Percentiles rank a stretch among this genome's conserved stretches.
Evolutionary conservation across 2,888 invertebrate species (phyloP).

Genomic region (Ormyrus thymus): DNA sequence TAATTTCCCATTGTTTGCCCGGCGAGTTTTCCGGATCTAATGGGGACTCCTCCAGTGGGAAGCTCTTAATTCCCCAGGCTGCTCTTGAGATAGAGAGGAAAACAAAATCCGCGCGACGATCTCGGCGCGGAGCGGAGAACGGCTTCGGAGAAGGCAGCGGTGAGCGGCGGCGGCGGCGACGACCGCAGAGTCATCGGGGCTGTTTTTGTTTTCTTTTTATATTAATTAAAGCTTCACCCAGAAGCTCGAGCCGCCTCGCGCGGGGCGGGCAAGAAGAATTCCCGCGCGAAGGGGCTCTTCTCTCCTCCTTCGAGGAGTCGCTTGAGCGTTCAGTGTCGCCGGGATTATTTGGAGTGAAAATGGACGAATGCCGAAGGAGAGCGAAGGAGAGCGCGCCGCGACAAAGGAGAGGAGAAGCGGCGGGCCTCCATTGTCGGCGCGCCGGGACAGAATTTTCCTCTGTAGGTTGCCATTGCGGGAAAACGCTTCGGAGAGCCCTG

Average conservation of each 20-base stretch:
- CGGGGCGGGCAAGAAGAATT: too few species aligned
- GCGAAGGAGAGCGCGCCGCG: constrained; percentile 26
- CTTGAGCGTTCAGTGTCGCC: constrained; percentile 36
- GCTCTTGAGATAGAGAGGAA: not conserved
- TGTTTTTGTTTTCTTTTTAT: not conserved
- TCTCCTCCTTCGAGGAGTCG: not conserved
- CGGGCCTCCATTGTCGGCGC: constrained; percentile 22
- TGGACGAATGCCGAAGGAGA: not conserved
- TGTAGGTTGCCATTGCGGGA: constrained; percentile 34
- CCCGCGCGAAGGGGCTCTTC: too few species aligned
- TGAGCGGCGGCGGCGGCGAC: not conserved
- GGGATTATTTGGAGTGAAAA: constrained; percentile 50
- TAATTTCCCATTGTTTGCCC: not conserved
- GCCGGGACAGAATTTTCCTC: constrained; percentile 41
- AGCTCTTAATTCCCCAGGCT: not conserved
- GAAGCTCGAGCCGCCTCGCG: too few species aligned
- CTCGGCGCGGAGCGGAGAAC: not conserved
- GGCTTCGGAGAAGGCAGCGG: not conserved
- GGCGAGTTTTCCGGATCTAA: too few species aligned
- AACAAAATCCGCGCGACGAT: not conserved
- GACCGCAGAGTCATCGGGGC: constrained; percentile 36
- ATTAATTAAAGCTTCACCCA: constrained; percentile 23
- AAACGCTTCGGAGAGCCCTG: not conserved
- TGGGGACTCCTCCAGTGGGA: too few species aligned
- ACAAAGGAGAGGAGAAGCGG: not conserved